Base-by-base conservation (phyloP, 2,888 invertebrate species). In the Tenodera sinensis region DNA sequence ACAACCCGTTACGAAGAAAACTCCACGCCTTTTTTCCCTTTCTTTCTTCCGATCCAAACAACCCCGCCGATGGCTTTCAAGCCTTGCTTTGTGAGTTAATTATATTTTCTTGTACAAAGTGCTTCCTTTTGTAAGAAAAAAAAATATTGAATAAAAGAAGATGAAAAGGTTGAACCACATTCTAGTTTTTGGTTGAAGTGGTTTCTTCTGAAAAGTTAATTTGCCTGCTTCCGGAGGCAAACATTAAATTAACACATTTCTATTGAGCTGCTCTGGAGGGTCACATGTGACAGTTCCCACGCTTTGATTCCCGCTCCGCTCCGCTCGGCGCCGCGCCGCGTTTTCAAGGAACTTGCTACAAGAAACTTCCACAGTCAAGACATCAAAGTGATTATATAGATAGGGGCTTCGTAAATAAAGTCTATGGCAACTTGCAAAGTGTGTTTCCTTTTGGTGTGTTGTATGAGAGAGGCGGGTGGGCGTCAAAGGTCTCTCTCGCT, bases 361-460 rank as follows among this genome's bases (percentile, higher is more conserved):
- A 83, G 83, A 87, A 87, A 87, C 89, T 89, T 87, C 42, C 81
- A 84, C 84, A 86, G 83, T 30, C 71, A 87, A 83, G 88, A 89
- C 88, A 89, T 89, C 89, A 89, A 89, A 89, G 89, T 88, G 89
- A 89, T 89, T 89, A 83, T 87, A 89, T 87, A 89, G 89, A 89
- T 89, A 89, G 84, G 89, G 84, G 89, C 54, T 88, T 85, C 89
- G 89, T 89, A 89, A 88, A 89, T 88, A 87, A 89, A 89, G 89
- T 89, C 84, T 89, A 83, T 87, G 87, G 87, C 87, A 89, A 89
- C 84, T 89, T 87, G 54, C 89, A 89, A 87, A 89, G 89, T 87
- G 89, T 89, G 89, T 87, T 89, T 87, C 87, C 89, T 87, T 89
- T 89, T 89, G 89, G 84, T 84, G 87, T 89, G 54, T 71, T 71